Base-by-base conservation (phyloP, 1,140 invertebrate species). In the Stegodyphus mimosarum region DNA sequence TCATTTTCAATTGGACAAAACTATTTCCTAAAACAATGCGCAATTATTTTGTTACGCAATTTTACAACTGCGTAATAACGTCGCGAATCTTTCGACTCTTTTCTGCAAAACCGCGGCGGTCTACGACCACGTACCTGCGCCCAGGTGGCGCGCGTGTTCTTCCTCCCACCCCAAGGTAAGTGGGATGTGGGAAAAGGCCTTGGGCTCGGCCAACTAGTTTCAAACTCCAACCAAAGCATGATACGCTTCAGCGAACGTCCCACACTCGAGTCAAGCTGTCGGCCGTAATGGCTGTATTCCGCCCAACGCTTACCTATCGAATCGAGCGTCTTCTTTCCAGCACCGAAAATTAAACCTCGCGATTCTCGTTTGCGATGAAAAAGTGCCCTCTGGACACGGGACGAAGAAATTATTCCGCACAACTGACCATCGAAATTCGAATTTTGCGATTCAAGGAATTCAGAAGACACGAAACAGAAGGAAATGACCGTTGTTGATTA, bases 111-210 rank as follows among this genome's bases (percentile, higher is more conserved):
- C 55, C 9, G 9, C 55, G 5, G 1, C 15, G 9, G 9, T 15
- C 15, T 15, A 15, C 52, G 71, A 53, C 80, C 80, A 83, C 80
- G 70, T 83, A 74, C 71, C 55, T 74, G 17, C 70, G 70, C 66
- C 80, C 72, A 83, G 80, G 71, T 83, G 80, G 78, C 78, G 78
- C 78, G 52, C 70, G 51, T 18, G 77, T 17, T 48, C 69, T n/a
- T n/a, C 70, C 80, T 74, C 80, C 80, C 80, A 84, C 81, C 81
- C 51, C 60, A 84, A 84, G 72, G 60, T 84, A 84, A 84, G 81
- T 84, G 81, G 81, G 81, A 84, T 73, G 79, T 66, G 71, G 55
- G 71, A 83, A 75, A 76, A 84, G 81, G 72, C 81, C 81, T 84
- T 84, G 81, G 73, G 72, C 64, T 70, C 71, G 55, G 48, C 79